Percentiles rank a stretch among this genome's conserved stretches.
Evolutionary conservation across 2,113 vertebrate species (phyloP).

Genomic region (Agapornis roseicollis): DNA sequence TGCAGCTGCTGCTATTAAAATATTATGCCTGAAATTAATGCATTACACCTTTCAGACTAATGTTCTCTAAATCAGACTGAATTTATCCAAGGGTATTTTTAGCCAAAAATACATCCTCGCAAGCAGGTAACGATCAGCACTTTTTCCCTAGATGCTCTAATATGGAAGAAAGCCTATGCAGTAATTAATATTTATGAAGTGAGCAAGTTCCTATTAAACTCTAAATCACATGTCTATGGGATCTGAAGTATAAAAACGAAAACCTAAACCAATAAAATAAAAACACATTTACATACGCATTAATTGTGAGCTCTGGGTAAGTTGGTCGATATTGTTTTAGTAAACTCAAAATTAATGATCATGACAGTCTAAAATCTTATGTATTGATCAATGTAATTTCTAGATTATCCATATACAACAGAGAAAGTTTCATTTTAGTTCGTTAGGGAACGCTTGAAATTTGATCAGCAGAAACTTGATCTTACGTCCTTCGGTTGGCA

Average conservation of each 20-base stretch:
- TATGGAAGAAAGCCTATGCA: conserved; percentile 36
- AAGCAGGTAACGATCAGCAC: conserved; percentile 68
- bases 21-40: conserved; percentile 65
- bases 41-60: conserved; percentile 37
- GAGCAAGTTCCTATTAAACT: conserved; percentile 43
- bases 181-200: conserved; percentile 75
- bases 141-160: conserved; percentile 53
- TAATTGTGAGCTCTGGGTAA: conserved; percentile 25
- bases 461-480: neutral
- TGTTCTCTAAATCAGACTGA: conserved; percentile 53
- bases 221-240: conserved; percentile 57
- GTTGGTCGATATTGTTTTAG: conserved; percentile 8
- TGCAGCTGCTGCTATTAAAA: conserved; percentile 57
- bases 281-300: conserved; percentile 23
- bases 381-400: neutral
- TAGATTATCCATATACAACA: neutral
- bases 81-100: conserved; percentile 60
- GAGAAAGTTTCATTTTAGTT: conserved; percentile 16
- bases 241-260: conserved; percentile 48
- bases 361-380: neutral
- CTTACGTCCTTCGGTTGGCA: neutral
- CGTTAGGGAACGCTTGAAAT: neutral
- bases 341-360: conserved; percentile 38
- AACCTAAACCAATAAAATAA: conserved; percentile 33
- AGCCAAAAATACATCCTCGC: conserved; percentile 52